A percentile compares a stretch with the other conserved stretches of the same genome.
Evolutionary conservation across 2,113 vertebrate genomes (phyloP).

Genomic region (Pholis gunnellus): DNA sequence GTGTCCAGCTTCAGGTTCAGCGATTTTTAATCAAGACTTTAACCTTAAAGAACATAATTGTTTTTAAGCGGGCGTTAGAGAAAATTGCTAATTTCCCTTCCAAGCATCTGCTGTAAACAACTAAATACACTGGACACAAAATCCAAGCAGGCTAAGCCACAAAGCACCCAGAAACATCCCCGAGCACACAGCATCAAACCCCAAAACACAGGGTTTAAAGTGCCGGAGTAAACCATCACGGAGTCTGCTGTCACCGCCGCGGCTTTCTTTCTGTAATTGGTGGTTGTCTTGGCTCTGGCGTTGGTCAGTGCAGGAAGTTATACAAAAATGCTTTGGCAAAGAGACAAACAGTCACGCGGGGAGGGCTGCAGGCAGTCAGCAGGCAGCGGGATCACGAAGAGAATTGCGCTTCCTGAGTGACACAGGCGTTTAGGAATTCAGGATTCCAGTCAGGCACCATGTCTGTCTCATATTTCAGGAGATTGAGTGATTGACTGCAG

Average conservation of each 20-base stretch:
- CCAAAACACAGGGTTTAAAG: slow-evolving; percentile 74
- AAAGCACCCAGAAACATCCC: slow-evolving; percentile 53
- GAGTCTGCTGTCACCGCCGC: slow-evolving; percentile 65
- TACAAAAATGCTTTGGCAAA: slow-evolving; percentile 47
- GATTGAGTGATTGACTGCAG: slow-evolving; percentile 62
- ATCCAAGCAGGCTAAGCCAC: slow-evolving; percentile 55
- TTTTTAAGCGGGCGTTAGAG: slow-evolving; percentile 11
- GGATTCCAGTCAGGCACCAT: slow-evolving; percentile 51
- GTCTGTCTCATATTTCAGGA: slow-evolving; percentile 64
- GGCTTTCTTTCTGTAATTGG: slow-evolving; percentile 73
- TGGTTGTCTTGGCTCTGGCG: slow-evolving; percentile 64
- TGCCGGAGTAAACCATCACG: slow-evolving; percentile 65
- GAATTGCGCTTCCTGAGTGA: slow-evolving; percentile 36
- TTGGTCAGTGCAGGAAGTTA: slow-evolving; percentile 67
- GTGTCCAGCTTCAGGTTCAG: slow-evolving; percentile 3
- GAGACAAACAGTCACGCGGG: slow-evolving; percentile 23
- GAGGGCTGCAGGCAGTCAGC: slow-evolving; percentile 21
- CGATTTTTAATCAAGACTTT: slow-evolving; percentile 58
- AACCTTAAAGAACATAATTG: slow-evolving; percentile 35
- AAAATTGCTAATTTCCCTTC: slow-evolving; percentile 39
- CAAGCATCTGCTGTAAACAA: slow-evolving; percentile 11
- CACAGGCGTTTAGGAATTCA: slow-evolving; percentile 54
- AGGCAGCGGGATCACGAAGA: slow-evolving; percentile 32
- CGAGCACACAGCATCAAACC: slow-evolving; percentile 63
- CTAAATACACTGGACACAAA: slow-evolving; percentile 52